phyloP scores from a whole-genome alignment of 2,888 invertebrate genomes.

The Carcina quercana region DNA sequence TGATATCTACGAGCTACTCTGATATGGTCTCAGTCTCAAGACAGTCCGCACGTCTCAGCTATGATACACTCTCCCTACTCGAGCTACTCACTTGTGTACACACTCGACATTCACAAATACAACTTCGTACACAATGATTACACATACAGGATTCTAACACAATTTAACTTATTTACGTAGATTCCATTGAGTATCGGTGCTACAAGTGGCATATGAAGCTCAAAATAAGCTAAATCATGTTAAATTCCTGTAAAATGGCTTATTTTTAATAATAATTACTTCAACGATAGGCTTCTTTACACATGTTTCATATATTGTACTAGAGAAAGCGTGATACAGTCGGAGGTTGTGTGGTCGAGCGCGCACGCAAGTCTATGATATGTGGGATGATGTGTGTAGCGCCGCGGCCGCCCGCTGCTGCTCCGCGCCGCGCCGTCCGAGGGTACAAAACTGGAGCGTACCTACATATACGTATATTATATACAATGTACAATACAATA shows the following conservation, averaged over 20 bases:
- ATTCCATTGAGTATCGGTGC: too few species aligned
- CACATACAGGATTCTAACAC: too few species aligned
- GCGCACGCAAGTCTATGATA: constrained; percentile 66
- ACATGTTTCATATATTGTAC: too few species aligned
- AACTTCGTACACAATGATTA: too few species aligned
- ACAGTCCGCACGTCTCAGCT: constrained; percentile 66
- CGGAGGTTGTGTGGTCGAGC: constrained; percentile 27
- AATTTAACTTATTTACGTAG: too few species aligned
- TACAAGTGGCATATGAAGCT: too few species aligned
- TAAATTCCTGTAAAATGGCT: too few species aligned
- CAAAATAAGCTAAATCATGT: too few species aligned
- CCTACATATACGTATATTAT: constrained; percentile 65
- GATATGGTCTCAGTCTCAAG: constrained; percentile 75
- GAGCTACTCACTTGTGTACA: constrained; percentile 63
- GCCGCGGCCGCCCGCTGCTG: constrained; percentile 50
- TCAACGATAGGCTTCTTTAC: constrained; percentile 5
- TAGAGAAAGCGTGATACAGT: too few species aligned
- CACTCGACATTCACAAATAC: too few species aligned
- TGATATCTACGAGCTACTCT: constrained; percentile 56
- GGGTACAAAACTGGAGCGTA: constrained; percentile 60
- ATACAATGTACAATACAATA: constrained; percentile 70
- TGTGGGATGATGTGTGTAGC: constrained; percentile 71
- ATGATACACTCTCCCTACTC: constrained; percentile 68
- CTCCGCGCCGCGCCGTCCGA: constrained; percentile 46
- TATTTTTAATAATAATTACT: too few species aligned